Evolutionary conservation across 2,888 invertebrate species (phyloP).

Genomic region (Cheilosia variabilis): DNA sequence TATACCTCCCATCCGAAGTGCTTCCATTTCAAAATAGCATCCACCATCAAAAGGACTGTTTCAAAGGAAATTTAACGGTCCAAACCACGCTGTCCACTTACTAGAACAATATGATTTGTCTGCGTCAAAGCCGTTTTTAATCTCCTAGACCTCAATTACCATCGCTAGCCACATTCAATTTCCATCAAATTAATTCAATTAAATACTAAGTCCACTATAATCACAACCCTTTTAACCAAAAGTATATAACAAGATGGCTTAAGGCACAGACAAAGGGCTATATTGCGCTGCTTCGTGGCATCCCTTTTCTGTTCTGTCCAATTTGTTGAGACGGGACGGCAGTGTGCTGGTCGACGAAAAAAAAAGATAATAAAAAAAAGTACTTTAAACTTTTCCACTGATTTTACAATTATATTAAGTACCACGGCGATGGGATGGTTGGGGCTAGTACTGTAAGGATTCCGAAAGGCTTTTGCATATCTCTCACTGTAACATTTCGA

Average conservation of each 20-base stretch:
- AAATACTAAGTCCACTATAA: constrained; percentile 74
- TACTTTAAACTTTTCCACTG: constrained; percentile 73
- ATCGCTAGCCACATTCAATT: constrained; percentile 62
- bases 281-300: neutral
- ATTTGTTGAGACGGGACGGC: constrained; percentile 40
- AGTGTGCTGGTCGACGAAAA: constrained; percentile 19
- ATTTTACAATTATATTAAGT: constrained; percentile 73
- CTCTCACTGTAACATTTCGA: constrained; percentile 56
- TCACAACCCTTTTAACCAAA: constrained; percentile 68
- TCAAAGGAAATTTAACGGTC: neutral
- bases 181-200: constrained; percentile 75
- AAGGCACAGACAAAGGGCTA: constrained; percentile 55
- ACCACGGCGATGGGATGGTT: constrained; percentile 15
- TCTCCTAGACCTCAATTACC: constrained; percentile 59
- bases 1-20: too few relatives aligned
- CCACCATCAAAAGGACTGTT: too few relatives aligned
- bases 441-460: neutral
- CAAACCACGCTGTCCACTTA: neutral
- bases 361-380: constrained; percentile 26
- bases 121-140: constrained; percentile 39
- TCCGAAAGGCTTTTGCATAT: constrained; percentile 57
- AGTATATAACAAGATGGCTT: constrained; percentile 64
- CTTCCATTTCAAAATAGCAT: too few relatives aligned
- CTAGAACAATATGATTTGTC: constrained; percentile 23
- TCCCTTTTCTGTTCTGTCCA: constrained; percentile 18